Evolutionary conservation across 2,888 invertebrate species (phyloP), one percentile per base, ranked within the genome.

Genomic region (Polydrusus pterygomalis): DNA sequence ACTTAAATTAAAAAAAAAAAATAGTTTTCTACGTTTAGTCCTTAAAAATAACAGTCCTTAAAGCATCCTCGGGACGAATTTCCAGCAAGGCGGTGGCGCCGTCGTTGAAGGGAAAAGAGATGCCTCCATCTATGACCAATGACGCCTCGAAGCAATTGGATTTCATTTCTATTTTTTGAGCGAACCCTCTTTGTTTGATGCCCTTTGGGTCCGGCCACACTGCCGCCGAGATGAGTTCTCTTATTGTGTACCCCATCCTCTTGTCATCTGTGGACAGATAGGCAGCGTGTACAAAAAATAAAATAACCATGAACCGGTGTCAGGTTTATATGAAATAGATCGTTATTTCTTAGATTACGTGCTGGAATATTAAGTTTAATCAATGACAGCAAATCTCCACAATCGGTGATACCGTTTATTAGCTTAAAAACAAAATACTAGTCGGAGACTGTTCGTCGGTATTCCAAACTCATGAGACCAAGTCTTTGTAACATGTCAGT

Each of bases 111-210:
- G 94, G 92, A 85, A 96, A 96, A 0, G 96, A 96, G 15, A 97
- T 93, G 78, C 97, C 96, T 30, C 99, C 99, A 87, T 99, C 99
- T 20, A 99, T 92, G 0, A 99, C 98, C 17, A 99, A 89, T 85
- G 95, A 91, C 13, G 95, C 97, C 87, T 97, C 96, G 83, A 93
- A 93, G 88, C 99, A 99, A 77, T 96, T 93, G 0, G 98, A 98
- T 84, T 93, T 92, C 30, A 98, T 92, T 64, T 92, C 92, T 67
- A 98, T 91, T 63, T 91, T 92, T 34, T 89, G 89, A 0, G 95
- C 95, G 84, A 93, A 94, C 78, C 95, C 96, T 62, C 96, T 90
- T 0, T 95, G 92, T 47, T 92, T 89, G 67, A 95, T 90, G 0
- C 92, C 93, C 74, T 93, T 92, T n/a, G 95, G 95, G 80, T 92